Evolutionary conservation across 2,797 vertebrate genomes (phyloP).

Genomic region (Arctocebus calabarensis): DNA sequence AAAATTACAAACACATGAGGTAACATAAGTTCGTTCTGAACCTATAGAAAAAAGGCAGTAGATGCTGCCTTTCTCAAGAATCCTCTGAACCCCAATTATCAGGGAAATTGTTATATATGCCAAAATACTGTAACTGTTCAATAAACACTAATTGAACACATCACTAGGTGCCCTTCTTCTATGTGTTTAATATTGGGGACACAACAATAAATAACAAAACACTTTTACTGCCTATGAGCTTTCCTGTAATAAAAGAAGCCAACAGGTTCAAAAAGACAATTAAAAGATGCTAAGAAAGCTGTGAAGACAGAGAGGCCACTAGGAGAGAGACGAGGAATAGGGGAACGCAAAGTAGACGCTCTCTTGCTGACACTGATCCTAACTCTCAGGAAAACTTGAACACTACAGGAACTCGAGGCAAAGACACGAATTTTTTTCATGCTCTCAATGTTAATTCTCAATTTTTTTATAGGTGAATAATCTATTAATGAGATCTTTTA

Average conservation of each 20-base stretch:
- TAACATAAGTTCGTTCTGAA: not conserved
- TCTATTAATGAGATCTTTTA: not conserved
- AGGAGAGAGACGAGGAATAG: not conserved
- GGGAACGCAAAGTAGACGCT: not conserved
- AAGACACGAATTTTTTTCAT: not conserved
- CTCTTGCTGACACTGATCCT: not conserved
- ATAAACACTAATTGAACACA: not conserved
- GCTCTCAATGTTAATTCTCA: not conserved
- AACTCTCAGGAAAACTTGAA: not conserved
- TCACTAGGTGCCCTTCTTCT: not conserved
- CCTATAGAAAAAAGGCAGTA: not conserved
- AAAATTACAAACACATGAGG: not conserved
- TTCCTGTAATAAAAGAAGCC: not conserved
- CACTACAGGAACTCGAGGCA: not conserved
- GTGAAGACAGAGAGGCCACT: too few relatives aligned
- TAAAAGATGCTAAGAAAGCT: not conserved
- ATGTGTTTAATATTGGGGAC: not conserved
- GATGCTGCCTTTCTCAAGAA: not conserved
- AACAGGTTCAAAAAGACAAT: not conserved
- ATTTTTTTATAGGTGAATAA: not conserved
- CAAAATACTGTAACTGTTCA: not conserved
- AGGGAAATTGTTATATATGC: not conserved
- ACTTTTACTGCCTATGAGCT: not conserved
- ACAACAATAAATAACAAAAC: conserved; percentile 5
- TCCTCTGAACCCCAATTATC: not conserved